Evolutionary conservation across 2,888 invertebrate genomes (phyloP).

Genomic region (Dynastes tityus): DNA sequence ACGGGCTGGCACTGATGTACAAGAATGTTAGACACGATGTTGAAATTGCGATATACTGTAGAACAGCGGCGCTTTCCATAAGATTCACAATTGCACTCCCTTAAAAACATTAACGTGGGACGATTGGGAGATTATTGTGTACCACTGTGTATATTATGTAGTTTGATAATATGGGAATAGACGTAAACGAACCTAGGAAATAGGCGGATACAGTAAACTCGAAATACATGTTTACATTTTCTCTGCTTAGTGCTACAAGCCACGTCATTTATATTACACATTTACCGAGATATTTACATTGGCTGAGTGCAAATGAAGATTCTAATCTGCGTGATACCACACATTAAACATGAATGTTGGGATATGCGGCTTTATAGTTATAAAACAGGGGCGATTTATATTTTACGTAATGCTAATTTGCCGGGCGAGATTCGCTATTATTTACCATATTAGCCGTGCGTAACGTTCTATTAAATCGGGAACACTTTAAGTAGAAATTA

Average conservation of each 20-base stretch:
- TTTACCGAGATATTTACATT: slow-evolving; percentile 20
- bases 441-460: neutral
- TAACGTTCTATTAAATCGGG: neutral
- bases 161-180: no score
- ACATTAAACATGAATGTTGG: slow-evolving; percentile 13
- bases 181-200: neutral
- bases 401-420: slow-evolving; percentile 7
- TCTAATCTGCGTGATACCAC: slow-evolving; percentile 10
- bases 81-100: no score
- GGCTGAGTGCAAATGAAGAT: slow-evolving; percentile 10
- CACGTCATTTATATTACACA: slow-evolving; percentile 6
- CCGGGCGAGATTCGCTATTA: neutral
- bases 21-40: no score
- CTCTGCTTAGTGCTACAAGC: neutral
- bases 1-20: no score
- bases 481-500: neutral
- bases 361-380: neutral
- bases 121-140: no score
- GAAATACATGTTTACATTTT: slow-evolving; percentile 11
- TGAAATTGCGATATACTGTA: no score
- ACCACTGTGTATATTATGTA: no score
- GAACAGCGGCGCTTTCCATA: no score
- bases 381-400: neutral
- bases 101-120: no score
- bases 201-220: neutral